These are phyloP conservation scores for Perca flavescens DNA, from an alignment of 2,113 vertebrate species.

Conservation along the genomic window DNA sequence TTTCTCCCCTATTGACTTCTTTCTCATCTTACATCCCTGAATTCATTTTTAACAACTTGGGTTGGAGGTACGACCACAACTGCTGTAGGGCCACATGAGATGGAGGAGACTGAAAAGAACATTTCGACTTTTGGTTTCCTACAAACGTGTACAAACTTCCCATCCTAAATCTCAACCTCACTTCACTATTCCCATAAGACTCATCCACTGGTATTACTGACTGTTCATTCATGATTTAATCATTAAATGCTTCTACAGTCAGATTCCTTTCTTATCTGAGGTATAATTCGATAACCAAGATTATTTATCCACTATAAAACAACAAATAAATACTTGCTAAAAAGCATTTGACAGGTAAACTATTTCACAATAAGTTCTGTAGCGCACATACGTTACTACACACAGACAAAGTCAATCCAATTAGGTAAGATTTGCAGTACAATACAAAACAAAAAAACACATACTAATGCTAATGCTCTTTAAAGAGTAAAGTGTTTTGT, in stretches of 20 bases:
- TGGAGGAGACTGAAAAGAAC: not conserved
- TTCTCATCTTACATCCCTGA: conserved; percentile 43
- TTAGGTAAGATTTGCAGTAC: not conserved
- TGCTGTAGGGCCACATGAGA: not conserved
- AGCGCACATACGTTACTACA: not conserved
- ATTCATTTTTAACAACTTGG: conserved; percentile 25
- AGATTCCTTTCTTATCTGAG: not conserved
- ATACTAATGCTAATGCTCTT: not conserved
- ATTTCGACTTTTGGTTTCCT: not conserved
- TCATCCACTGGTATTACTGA: not conserved
- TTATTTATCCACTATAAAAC: not conserved
- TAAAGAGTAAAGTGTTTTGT: not conserved
- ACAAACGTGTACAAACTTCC: not conserved
- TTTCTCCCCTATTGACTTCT: conserved; percentile 47
- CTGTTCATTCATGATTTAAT: not conserved
- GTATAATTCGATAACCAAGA: not conserved
- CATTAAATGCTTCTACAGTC: not conserved
- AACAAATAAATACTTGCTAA: not conserved
- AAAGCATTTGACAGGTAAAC: not conserved
- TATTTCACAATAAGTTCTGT: not conserved
- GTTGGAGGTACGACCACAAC: not conserved
- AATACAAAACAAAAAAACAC: not conserved
- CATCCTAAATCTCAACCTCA: not conserved
- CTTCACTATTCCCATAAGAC: not conserved
- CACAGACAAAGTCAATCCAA: not conserved